A percentile compares a stretch with the other conserved stretches of the same genome.
These are phyloP conservation scores for Thumatha senex DNA, from an alignment of 2,888 invertebrate species.

Conservation along the genomic window DNA sequence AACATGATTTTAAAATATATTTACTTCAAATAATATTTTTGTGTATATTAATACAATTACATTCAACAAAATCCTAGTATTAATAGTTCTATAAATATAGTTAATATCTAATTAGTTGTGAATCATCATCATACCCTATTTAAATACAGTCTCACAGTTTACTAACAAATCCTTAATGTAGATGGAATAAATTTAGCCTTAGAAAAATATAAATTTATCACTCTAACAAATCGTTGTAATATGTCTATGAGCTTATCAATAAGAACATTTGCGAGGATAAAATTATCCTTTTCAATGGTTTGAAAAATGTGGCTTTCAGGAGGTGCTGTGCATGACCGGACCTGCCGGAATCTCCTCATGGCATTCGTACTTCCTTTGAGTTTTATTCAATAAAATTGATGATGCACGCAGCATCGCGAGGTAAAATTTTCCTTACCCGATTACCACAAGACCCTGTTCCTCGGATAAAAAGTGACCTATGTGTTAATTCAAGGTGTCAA, in stretches of 20 bases:
- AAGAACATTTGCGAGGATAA: background rate
- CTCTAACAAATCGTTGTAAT: slow-evolving; percentile 17
- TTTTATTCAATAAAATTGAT: too few species aligned
- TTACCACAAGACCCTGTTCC: too few species aligned
- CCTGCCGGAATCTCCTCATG: too few species aligned
- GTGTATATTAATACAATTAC: background rate
- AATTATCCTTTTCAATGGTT: background rate
- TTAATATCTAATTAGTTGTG: background rate
- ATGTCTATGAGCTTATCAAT: slow-evolving; percentile 12
- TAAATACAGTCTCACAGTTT: background rate
- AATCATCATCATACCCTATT: background rate
- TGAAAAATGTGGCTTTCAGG: background rate
- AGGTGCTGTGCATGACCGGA: too few species aligned
- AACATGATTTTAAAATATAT: too few species aligned
- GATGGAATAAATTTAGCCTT: slow-evolving; percentile 8
- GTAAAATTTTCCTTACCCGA: too few species aligned
- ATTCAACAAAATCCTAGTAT: too few species aligned
- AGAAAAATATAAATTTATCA: slow-evolving; percentile 16
- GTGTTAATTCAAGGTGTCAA: too few species aligned
- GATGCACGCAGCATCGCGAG: too few species aligned
- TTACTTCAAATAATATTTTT: too few species aligned
- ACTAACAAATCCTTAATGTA: slow-evolving; percentile 3
- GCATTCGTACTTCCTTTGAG: too few species aligned
- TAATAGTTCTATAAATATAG: background rate
- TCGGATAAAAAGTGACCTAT: too few species aligned